phyloP scores from a whole-genome alignment of 2,797 vertebrate genomes.

The Rhinella marina region DNA sequence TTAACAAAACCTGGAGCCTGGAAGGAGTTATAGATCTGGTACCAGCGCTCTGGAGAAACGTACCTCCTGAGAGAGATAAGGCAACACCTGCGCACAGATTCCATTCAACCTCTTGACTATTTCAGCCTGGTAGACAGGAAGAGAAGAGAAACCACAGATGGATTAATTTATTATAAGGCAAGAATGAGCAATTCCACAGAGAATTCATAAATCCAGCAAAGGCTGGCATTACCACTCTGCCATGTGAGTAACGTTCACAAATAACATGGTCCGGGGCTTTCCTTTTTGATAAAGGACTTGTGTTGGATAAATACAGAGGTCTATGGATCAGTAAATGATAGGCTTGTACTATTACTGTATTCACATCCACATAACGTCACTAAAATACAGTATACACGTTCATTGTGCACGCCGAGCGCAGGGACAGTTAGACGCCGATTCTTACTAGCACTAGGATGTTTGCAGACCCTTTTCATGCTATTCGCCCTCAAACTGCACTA shows the following conservation, averaged over 20 bases:
- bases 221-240: not conserved
- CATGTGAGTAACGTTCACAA: not conserved
- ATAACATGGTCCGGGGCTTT: not conserved
- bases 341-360: too few species aligned
- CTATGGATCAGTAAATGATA: not conserved
- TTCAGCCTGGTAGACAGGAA: slow-evolving; percentile 81
- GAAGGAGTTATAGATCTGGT: not conserved
- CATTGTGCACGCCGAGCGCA: too few species aligned
- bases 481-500: not conserved
- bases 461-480: slow-evolving; percentile 4
- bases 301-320: not conserved
- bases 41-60: slow-evolving; percentile 8
- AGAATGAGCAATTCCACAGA: not conserved
- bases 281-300: not conserved
- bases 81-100: slow-evolving; percentile 96
- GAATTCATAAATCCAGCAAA: not conserved
- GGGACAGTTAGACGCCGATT: too few species aligned
- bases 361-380: too few species aligned
- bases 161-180: not conserved
- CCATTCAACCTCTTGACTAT: slow-evolving; percentile 97
- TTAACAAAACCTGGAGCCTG: not conserved
- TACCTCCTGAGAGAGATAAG: slow-evolving; percentile 98
- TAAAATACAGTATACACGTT: too few species aligned
- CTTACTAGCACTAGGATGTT: not conserved
- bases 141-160: not conserved